Evolutionary conservation across 2,888 invertebrate species (phyloP), one percentile per base, ranked within the genome.

Genomic region (Meteorus colon): DNA sequence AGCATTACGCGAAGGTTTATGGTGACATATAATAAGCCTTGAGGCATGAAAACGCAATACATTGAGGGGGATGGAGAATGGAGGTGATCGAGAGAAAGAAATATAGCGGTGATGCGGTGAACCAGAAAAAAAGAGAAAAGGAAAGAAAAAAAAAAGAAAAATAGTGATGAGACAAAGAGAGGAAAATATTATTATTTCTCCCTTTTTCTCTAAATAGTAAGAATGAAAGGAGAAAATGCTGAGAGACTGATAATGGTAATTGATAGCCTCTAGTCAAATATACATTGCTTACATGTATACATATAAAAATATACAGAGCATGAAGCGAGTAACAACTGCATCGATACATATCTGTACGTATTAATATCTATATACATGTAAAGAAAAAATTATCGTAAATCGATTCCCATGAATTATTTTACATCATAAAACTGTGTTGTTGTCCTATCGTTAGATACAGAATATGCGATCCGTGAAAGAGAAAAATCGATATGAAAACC

Each of bases 221-320:
- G 41, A 2, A 41, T 41, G 12, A 12, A 41, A 2, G 4, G 4
- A 48, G 48, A 48, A 48, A 48, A n/a, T n/a, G 16, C 4, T n/a
- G 48, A 48, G 14, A 74, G 41, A 79, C 80, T 82, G 80, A 82
- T 83, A 82, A 82, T 80, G 78, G 73, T 80, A 83, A 83, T 81
- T 79, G 79, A 81, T 77, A 74, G 77, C 79, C 63, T 27, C 51
- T 51, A 74, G 77, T 78, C 70, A 81, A 78, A 79, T n/a, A 0
- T 24, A 41, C 12, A 41, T 5, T 0, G 41, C 12, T 24, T 24
- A 41, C 41, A 8, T 55, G 55, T 24, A 19, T 19, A 19, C n/a
- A 6, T 55, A 19, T 8, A 48, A 48, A 48, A 48, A 48, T 48
- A 16, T 19, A 55, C 19, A 10, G 19, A 55, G n/a, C 8, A 19